Percentiles rank a stretch among this genome's conserved stretches.
Evolutionary conservation across 2,113 vertebrate species (phyloP).

Genomic region (Coryphaenoides rupestris): DNA sequence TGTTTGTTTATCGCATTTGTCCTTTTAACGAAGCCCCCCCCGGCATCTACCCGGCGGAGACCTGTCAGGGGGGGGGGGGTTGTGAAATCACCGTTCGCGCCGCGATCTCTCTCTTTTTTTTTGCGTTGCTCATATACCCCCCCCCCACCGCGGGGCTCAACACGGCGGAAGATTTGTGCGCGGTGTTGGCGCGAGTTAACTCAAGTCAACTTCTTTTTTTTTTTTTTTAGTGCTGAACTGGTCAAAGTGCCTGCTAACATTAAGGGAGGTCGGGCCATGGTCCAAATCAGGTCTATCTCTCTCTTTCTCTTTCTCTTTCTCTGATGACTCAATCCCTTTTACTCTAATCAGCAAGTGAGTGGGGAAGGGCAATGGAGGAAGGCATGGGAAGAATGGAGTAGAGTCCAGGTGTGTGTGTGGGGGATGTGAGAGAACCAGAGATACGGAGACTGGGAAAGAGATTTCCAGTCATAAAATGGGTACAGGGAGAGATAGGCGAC

Average conservation of each 20-base stretch:
- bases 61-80: conserved; percentile 25
- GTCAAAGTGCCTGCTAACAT: neutral
- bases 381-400: neutral
- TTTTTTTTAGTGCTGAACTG: conserved; percentile 9
- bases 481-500: neutral
- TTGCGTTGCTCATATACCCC: too few species aligned
- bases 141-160: too few species aligned
- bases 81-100: conserved; percentile 35
- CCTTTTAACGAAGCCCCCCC: neutral
- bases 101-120: too few species aligned
- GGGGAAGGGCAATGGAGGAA: neutral
- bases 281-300: conserved; percentile 13
- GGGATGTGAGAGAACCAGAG: neutral
- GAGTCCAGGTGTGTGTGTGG: too few species aligned
- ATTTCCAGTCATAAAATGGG: neutral
- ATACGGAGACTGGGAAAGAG: neutral
- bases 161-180: conserved; percentile 11
- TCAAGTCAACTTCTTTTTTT: too few species aligned
- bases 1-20: too few species aligned
- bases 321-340: neutral
- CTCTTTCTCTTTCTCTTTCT: too few species aligned
- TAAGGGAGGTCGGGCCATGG: neutral
- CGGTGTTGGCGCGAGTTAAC: too few species aligned
- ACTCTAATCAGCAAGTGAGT: neutral
- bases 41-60: conserved; percentile 5